phyloP scores from a whole-genome alignment of 2,797 vertebrate genomes.

The Pseudotriccus pelzelni region DNA sequence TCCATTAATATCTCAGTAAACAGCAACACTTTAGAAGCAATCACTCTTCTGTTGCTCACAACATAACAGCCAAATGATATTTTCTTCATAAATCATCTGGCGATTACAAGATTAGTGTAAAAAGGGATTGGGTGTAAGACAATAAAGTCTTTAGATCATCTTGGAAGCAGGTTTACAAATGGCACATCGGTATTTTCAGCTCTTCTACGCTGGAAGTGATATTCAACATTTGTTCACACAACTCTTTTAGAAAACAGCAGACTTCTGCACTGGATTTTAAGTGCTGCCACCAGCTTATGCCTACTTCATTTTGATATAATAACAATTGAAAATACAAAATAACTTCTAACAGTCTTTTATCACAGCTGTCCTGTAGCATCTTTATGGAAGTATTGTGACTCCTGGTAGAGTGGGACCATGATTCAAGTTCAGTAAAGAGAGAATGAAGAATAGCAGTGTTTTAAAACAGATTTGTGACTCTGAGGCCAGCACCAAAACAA shows the following conservation, averaged over 20 bases:
- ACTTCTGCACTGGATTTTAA: not conserved
- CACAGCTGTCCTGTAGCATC: not conserved
- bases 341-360: not conserved
- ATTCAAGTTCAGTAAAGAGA: not conserved
- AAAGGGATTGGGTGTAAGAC: slow-evolving; percentile 25
- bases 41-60: slow-evolving; percentile 43
- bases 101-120: slow-evolving; percentile 23
- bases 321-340: not conserved
- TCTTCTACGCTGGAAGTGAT: not conserved
- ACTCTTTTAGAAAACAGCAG: not conserved
- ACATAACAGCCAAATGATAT: slow-evolving; percentile 43
- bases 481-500: not conserved
- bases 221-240: not conserved
- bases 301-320: not conserved
- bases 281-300: not conserved
- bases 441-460: not conserved
- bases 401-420: not conserved
- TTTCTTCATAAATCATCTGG: slow-evolving; percentile 49
- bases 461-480: not conserved
- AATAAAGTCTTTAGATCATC: slow-evolving; percentile 53
- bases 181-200: not conserved
- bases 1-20: slow-evolving; percentile 67
- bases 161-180: slow-evolving; percentile 38
- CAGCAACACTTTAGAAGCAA: slow-evolving; percentile 53
- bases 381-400: not conserved